Percentiles rank a stretch among this genome's conserved stretches.
These are phyloP conservation scores for Apamea monoglypha DNA, from an alignment of 2,888 invertebrate genomes.

Conservation along the genomic window DNA sequence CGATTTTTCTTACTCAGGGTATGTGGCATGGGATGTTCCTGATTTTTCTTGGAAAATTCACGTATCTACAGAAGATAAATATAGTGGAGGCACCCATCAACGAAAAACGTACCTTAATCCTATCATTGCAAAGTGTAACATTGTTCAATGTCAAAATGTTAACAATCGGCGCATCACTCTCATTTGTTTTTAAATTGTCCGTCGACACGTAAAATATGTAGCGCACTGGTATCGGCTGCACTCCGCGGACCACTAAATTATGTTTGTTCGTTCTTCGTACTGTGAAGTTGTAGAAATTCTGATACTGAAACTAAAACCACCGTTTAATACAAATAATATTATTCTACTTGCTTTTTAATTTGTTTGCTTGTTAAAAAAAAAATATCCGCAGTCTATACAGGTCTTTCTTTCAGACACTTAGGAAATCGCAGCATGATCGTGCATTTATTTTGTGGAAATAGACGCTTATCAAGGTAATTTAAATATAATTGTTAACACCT, in stretches of 20 bases:
- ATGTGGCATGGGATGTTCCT: neutral
- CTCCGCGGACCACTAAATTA: slow-evolving; percentile 73
- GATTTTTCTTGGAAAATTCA: neutral
- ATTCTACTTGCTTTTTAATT: neutral
- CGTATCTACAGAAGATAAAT: neutral
- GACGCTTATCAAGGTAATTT: neutral
- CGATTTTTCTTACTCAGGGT: neutral
- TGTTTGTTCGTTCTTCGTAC: slow-evolving; percentile 69
- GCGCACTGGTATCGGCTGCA: slow-evolving; percentile 69
- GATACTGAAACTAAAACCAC: slow-evolving; percentile 69
- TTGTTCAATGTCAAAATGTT: slow-evolving; percentile 78
- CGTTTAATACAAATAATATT: neutral
- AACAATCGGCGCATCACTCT: slow-evolving; percentile 76
- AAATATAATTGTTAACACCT: too few relatives aligned
- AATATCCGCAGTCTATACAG: neutral
- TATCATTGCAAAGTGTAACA: slow-evolving; percentile 79
- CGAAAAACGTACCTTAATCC: slow-evolving; percentile 77
- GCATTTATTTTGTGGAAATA: too few relatives aligned
- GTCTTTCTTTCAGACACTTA: neutral
- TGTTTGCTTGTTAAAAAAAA: too few relatives aligned
- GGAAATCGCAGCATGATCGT: neutral
- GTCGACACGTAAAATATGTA: slow-evolving; percentile 76
- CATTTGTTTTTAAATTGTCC: slow-evolving; percentile 64
- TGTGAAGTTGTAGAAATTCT: slow-evolving; percentile 68
- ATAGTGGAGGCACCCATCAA: neutral